phyloP scores from a whole-genome alignment of 1,140 invertebrate genomes.

The Aporrectodea caliginosa region DNA sequence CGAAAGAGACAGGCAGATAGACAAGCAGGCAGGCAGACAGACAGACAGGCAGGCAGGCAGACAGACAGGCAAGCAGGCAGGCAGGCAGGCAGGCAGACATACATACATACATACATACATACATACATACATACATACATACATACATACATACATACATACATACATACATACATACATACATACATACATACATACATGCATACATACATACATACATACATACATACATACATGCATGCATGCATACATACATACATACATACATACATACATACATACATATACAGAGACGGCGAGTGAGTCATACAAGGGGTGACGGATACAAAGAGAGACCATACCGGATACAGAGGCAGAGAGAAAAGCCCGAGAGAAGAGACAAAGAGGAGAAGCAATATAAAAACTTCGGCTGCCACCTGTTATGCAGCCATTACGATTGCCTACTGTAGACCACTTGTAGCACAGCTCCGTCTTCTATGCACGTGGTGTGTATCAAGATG shows the following conservation, averaged over 20 bases:
- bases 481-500: too few relatives aligned
- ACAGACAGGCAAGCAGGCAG: too few relatives aligned
- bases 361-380: neutral
- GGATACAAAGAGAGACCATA: neutral
- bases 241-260: constrained; percentile 4
- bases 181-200: constrained; percentile 7
- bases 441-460: neutral
- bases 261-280: constrained; percentile 5
- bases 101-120: too few relatives aligned
- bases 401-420: neutral
- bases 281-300: neutral
- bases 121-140: constrained; percentile 4
- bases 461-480: neutral
- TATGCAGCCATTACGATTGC: neutral
- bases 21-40: too few relatives aligned
- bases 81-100: too few relatives aligned
- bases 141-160: neutral
- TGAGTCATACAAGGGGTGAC: neutral
- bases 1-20: too few relatives aligned
- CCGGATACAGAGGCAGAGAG: neutral
- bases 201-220: constrained; percentile 5
- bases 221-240: constrained; percentile 5
- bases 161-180: constrained; percentile 1
- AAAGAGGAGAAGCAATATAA: neutral
- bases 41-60: too few relatives aligned